Percentiles rank a stretch among this genome's conserved stretches.
Evolutionary conservation across 2,888 invertebrate genomes (phyloP).

Genomic region (Eremobia ochroleuca): DNA sequence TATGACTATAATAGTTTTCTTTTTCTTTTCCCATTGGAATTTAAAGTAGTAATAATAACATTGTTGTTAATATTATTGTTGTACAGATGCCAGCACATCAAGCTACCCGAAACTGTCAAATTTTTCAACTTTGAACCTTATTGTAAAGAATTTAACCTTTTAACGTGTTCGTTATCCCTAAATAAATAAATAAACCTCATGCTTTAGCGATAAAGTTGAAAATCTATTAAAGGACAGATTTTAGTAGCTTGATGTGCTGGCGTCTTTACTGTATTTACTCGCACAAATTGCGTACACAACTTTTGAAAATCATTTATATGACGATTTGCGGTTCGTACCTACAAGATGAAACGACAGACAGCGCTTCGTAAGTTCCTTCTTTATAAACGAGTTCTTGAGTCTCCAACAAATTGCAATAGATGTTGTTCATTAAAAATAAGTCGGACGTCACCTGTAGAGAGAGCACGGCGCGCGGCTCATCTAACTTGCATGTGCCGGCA

Average conservation of each 20-base stretch:
- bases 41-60: too few relatives aligned
- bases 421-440: slow-evolving; percentile 81
- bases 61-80: too few relatives aligned
- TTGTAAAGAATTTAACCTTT: too few relatives aligned
- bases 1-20: neutral
- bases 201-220: too few relatives aligned
- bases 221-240: too few relatives aligned
- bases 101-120: too few relatives aligned
- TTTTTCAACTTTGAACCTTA: too few relatives aligned
- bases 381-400: slow-evolving; percentile 56
- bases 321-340: slow-evolving; percentile 1
- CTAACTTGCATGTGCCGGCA: slow-evolving; percentile 82
- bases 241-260: too few relatives aligned
- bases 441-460: slow-evolving; percentile 80
- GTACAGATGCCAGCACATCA: too few relatives aligned
- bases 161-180: too few relatives aligned
- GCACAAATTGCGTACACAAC: neutral
- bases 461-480: slow-evolving; percentile 75
- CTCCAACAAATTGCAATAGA: slow-evolving; percentile 72
- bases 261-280: neutral
- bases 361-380: slow-evolving; percentile 40
- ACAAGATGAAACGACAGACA: slow-evolving; percentile 15
- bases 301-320: neutral
- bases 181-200: too few relatives aligned
- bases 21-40: neutral